Evolutionary conservation across 2,797 vertebrate genomes (phyloP).

Genomic region (Trachurus trachurus): DNA sequence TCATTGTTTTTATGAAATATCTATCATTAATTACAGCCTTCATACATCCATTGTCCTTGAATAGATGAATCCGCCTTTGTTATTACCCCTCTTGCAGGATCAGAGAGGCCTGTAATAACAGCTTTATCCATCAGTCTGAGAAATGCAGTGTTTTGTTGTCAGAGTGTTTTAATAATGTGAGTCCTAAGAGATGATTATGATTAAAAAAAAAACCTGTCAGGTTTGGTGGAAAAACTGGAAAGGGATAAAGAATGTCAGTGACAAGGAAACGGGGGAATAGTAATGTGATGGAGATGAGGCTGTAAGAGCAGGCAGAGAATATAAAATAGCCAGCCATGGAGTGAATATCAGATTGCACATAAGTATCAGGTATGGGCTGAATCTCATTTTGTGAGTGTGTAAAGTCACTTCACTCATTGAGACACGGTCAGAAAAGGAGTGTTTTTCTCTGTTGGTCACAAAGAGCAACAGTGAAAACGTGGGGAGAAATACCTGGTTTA

Average conservation of each 20-base stretch:
- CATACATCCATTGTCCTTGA: conserved; percentile 58
- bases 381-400: conserved; percentile 68
- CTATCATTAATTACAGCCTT: conserved; percentile 67
- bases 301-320: conserved; percentile 32
- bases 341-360: conserved; percentile 55
- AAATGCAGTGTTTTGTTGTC: conserved; percentile 74
- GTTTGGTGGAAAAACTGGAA: conserved; percentile 56
- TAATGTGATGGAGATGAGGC: conserved; percentile 37
- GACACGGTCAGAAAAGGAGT: conserved; percentile 1
- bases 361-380: conserved; percentile 56
- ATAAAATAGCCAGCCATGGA: conserved; percentile 29
- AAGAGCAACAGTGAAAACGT: background rate
- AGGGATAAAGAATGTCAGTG: conserved; percentile 62
- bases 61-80: conserved; percentile 68
- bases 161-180: conserved; percentile 67
- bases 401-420: conserved; percentile 39
- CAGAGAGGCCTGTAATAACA: conserved; percentile 75
- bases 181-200: conserved; percentile 55
- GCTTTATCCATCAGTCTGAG: conserved; percentile 70
- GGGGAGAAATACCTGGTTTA: background rate
- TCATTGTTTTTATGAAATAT: conserved; percentile 71
- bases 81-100: conserved; percentile 80
- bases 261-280: conserved; percentile 30
- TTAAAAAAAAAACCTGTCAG: conserved; percentile 12
- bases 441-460: background rate